Conservation (phyloP, 35 echinoderm and acorn worm species). For the Ptychodera flava region DNA sequence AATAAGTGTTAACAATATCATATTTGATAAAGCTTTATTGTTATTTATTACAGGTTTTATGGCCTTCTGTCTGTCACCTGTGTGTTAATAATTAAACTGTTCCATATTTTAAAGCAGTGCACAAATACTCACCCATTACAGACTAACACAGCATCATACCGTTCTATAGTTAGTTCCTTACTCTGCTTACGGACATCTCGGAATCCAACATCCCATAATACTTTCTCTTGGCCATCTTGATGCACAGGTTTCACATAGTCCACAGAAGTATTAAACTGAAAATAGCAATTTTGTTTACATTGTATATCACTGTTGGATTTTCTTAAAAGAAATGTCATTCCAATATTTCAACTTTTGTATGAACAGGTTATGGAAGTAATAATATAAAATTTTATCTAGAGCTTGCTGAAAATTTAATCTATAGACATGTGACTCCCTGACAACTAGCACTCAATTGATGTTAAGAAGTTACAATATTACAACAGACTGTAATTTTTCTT, state of each 20-base stretch:
- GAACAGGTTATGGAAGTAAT: not conserved
- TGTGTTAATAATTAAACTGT: constrained; percentile 21
- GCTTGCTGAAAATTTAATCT: too few species aligned
- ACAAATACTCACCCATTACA: constrained; percentile 79
- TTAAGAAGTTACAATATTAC: not conserved
- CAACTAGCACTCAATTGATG: not conserved
- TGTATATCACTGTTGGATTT: not conserved
- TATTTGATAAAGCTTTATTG: constrained; percentile 55
- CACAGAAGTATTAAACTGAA: constrained; percentile 45
- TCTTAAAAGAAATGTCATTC: not conserved
- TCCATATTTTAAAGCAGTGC: too few species aligned
- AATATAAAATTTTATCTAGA: too few species aligned
- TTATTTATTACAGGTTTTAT: constrained; percentile 65
- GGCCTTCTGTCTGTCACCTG: not conserved
- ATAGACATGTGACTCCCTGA: not conserved
- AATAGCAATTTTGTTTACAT: not conserved
- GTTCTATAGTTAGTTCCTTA: not conserved
- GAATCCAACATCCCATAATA: constrained; percentile 39
- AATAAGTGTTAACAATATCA: too few species aligned
- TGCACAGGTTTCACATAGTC: constrained; percentile 50
- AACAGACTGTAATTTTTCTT: not conserved
- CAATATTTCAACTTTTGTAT: not conserved
- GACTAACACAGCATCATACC: constrained; percentile 74
- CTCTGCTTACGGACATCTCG: constrained; percentile 17
- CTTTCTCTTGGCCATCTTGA: not conserved